A percentile compares a stretch with the other conserved stretches of the same genome.
These are phyloP conservation scores for Enteromius argenteus DNA, from an alignment of 2,797 vertebrate species.

Conservation along the genomic window DNA sequence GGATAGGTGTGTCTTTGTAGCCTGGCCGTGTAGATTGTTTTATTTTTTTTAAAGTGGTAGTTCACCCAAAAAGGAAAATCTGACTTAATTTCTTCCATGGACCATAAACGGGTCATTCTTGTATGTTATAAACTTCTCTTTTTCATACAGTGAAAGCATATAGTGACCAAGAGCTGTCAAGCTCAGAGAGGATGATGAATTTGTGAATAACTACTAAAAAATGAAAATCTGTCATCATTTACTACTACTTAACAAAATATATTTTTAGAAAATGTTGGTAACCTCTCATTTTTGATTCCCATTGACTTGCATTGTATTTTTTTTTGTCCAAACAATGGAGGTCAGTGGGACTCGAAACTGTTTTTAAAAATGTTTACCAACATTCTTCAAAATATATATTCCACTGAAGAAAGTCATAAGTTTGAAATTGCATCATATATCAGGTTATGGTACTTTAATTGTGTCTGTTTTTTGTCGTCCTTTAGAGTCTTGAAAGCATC, in stretches of 20 bases:
- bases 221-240: neutral
- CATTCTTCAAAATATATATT: neutral
- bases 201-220: neutral
- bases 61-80: neutral
- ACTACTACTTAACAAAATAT: neutral
- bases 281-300: neutral
- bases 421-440: neutral
- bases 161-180: neutral
- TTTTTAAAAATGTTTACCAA: neutral
- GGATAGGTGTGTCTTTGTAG: slow-evolving; percentile 25
- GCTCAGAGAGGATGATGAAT: neutral
- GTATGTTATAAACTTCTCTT: neutral
- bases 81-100: neutral
- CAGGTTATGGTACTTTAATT: neutral
- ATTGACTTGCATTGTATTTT: neutral
- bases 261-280: neutral
- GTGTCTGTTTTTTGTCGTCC: neutral
- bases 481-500: neutral
- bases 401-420: neutral
- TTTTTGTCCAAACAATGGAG: neutral
- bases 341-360: neutral
- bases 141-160: too few species aligned
- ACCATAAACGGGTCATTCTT: neutral
- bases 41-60: slow-evolving; percentile 18
- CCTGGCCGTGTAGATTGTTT: neutral